Percentiles rank a stretch among this genome's conserved stretches.
These are phyloP conservation scores for Lacerta bilineata DNA, from an alignment of 2,797 vertebrate species.

Conservation along the genomic window DNA sequence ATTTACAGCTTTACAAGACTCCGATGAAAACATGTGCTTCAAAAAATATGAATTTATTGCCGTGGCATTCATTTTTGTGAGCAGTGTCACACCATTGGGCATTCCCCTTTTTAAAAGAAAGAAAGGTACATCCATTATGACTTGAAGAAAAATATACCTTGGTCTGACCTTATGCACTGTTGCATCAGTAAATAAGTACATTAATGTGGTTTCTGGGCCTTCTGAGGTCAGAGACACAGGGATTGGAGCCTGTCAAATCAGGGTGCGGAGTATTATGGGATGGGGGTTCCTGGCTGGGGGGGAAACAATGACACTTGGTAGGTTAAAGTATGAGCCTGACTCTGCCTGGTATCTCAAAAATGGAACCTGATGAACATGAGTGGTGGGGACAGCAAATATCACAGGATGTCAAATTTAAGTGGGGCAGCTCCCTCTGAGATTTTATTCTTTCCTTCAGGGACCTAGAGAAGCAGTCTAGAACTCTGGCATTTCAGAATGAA, in stretches of 20 bases:
- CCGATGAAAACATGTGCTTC: not conserved
- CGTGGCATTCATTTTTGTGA: not conserved
- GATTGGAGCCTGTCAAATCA: not conserved
- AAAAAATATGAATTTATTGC: slow-evolving; percentile 12
- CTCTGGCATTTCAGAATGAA: not conserved
- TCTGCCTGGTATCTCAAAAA: not conserved
- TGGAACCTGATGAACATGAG: not conserved
- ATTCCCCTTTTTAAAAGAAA: not conserved
- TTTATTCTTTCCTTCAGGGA: not conserved
- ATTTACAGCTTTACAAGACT: not conserved
- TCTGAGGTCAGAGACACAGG: not conserved
- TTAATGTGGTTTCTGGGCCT: not conserved
- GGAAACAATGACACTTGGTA: not conserved
- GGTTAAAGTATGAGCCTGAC: not conserved
- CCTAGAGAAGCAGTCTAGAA: not conserved
- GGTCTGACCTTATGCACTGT: not conserved
- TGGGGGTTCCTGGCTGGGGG: not conserved
- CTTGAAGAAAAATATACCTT: not conserved
- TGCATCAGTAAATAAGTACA: not conserved
- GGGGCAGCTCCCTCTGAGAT: not conserved
- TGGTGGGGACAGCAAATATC: not conserved
- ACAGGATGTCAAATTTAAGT: no score
- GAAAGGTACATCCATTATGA: not conserved
- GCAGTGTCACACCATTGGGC: not conserved
- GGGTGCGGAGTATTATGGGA: not conserved